These are phyloP conservation scores for Oopsacas minuta DNA, from an alignment of 37 sponge, comb jelly and placozoan species.

Conservation along the genomic window DNA sequence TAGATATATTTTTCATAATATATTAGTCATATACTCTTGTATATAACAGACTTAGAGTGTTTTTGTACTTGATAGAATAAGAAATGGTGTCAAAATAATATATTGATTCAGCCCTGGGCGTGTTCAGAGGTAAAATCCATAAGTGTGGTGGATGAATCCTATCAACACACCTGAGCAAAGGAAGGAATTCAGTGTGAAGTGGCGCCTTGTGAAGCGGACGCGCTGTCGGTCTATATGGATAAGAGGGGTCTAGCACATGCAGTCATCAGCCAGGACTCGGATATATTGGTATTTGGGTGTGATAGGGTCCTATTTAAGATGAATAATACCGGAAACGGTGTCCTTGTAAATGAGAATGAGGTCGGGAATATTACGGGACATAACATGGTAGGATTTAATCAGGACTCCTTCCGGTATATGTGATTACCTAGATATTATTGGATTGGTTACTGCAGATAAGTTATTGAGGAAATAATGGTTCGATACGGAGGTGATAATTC, in stretches of 20 bases:
- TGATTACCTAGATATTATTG: constrained; percentile 90
- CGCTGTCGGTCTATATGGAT: constrained; percentile 75
- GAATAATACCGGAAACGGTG: constrained; percentile 70
- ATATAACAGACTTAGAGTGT: too few species aligned
- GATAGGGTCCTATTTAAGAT: constrained; percentile 82
- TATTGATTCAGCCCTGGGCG: too few species aligned
- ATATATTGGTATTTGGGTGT: constrained; percentile 84
- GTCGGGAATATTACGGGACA: constrained; percentile 41
- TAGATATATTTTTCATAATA: too few species aligned
- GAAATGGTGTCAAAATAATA: too few species aligned
- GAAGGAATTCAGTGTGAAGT: constrained; percentile 84
- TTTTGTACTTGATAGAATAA: too few species aligned
- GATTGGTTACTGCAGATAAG: constrained; percentile 70
- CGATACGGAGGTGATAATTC: constrained; percentile 41
- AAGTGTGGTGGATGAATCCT: too few species aligned
- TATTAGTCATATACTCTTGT: too few species aligned
- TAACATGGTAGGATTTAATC: constrained; percentile 46
- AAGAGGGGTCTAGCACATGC: constrained; percentile 59
- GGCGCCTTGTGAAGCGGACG: constrained; percentile 95
- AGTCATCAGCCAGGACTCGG: constrained; percentile 92
- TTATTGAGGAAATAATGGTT: constrained; percentile 55
- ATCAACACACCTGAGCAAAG: too few species aligned
- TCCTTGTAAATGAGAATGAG: constrained; percentile 48
- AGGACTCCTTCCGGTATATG: constrained; percentile 74
- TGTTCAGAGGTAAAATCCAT: too few species aligned